Conservation (phyloP, 2,888 invertebrate species). For the Thymelicus sylvestris region DNA sequence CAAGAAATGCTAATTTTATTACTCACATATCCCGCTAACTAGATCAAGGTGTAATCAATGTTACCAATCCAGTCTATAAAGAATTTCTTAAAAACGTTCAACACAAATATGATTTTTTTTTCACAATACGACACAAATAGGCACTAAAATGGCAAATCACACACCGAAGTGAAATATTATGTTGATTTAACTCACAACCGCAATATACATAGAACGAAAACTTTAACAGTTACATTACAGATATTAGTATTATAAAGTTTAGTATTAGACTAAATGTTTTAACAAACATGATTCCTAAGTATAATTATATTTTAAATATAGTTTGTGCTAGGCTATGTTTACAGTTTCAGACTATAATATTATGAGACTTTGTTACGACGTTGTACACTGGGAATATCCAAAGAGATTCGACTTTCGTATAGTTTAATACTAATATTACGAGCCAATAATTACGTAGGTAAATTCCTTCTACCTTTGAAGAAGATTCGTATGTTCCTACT, state of each 20-base stretch:
- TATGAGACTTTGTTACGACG: constrained; percentile 11
- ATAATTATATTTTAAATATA: constrained; percentile 11
- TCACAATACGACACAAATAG: constrained; percentile 67
- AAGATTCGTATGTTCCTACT: neutral
- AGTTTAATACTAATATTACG: constrained; percentile 5
- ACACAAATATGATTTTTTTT: constrained; percentile 50
- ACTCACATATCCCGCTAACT: neutral
- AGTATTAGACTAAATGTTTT: constrained; percentile 12
- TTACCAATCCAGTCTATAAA: neutral
- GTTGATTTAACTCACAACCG: constrained; percentile 75
- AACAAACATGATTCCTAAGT: constrained; percentile 12
- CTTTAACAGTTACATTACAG: constrained; percentile 20
- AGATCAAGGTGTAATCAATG: neutral
- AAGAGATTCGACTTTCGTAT: constrained; percentile 22
- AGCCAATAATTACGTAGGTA: neutral
- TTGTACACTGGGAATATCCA: constrained; percentile 13
- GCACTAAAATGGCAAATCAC: constrained; percentile 82
- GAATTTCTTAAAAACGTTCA: neutral
- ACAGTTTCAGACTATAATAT: constrained; percentile 21
- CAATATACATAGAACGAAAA: constrained; percentile 62
- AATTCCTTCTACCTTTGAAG: neutral
- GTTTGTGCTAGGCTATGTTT: constrained; percentile 13
- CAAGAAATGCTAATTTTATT: neutral
- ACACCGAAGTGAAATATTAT: constrained; percentile 66
- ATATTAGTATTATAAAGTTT: constrained; percentile 2